These are phyloP conservation scores for Stegastes partitus DNA, from an alignment of 2,113 vertebrate genomes.

Conservation along the genomic window DNA sequence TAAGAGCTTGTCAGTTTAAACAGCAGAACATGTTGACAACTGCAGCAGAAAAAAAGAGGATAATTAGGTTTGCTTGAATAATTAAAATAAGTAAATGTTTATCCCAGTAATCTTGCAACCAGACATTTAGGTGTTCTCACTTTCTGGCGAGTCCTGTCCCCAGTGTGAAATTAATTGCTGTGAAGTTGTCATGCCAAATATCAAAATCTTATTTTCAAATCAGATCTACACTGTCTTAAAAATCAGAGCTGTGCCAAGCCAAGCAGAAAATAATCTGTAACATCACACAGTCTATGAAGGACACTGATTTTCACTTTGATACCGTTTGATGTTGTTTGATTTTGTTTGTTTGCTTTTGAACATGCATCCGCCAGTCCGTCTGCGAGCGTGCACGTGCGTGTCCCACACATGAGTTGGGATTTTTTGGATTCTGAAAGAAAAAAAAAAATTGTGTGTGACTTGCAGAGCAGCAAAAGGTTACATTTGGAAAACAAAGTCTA, in stretches of 20 bases:
- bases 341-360: slow-evolving; percentile 48
- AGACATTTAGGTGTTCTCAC: slow-evolving; percentile 37
- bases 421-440: slow-evolving; percentile 44
- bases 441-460: slow-evolving; percentile 56
- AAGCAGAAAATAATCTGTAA: slow-evolving; percentile 67
- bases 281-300: slow-evolving; percentile 69
- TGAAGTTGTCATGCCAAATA: slow-evolving; percentile 64
- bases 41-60: not conserved
- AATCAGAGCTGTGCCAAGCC: slow-evolving; percentile 58
- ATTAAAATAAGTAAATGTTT: slow-evolving; percentile 5
- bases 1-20: not conserved
- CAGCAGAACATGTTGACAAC: not conserved
- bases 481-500: slow-evolving; percentile 60
- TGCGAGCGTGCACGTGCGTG: not conserved
- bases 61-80: not conserved
- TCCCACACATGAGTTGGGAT: slow-evolving; percentile 9
- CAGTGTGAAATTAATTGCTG: slow-evolving; percentile 63
- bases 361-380: slow-evolving; percentile 10
- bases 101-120: slow-evolving; percentile 14
- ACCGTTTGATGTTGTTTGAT: slow-evolving; percentile 59
- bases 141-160: slow-evolving; percentile 32
- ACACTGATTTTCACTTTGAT: slow-evolving; percentile 69
- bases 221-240: slow-evolving; percentile 65
- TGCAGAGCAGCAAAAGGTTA: slow-evolving; percentile 53
- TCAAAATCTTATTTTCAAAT: slow-evolving; percentile 65